These are phyloP conservation scores for Isaurus tuberculatus DNA, from an alignment of 92 coral and sea anemone genomes.

Conservation along the genomic window DNA sequence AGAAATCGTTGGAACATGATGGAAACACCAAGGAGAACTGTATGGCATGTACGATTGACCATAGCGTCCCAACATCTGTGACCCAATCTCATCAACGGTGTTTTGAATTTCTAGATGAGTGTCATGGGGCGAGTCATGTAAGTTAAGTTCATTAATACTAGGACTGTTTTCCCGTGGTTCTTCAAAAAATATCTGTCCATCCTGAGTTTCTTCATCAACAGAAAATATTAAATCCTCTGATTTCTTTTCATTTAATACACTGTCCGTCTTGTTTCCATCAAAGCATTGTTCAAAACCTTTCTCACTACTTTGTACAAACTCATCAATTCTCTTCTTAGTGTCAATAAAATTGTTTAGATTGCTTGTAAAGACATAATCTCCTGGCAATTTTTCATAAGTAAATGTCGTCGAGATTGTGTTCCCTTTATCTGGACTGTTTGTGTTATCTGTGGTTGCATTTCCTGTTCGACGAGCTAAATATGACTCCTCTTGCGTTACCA, in stretches of 20 bases:
- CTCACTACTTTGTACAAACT: not conserved
- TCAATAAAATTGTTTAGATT: not conserved
- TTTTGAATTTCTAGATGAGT: not conserved
- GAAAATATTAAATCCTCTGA: not conserved
- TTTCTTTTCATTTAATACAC: not conserved
- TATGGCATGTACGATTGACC: slow-evolving; percentile 2
- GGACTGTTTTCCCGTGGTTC: not conserved
- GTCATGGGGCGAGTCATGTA: not conserved
- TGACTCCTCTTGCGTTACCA: not conserved
- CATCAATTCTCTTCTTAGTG: not conserved
- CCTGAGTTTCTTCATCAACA: not conserved
- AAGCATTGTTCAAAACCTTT: not conserved
- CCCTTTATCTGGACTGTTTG: not conserved
- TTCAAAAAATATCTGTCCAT: not conserved
- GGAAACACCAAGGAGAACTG: slow-evolving; percentile 28
- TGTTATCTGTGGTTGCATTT: not conserved
- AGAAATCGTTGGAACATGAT: not conserved
- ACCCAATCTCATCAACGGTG: not conserved
- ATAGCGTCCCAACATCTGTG: not conserved
- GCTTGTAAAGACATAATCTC: not conserved
- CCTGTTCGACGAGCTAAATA: not conserved
- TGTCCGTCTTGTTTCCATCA: not conserved
- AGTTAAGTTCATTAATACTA: not conserved
- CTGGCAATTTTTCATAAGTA: not conserved
- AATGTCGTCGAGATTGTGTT: not conserved